These are phyloP conservation scores for Danionella cerebrum DNA, from an alignment of 2,113 vertebrate species.

Conservation along the genomic window DNA sequence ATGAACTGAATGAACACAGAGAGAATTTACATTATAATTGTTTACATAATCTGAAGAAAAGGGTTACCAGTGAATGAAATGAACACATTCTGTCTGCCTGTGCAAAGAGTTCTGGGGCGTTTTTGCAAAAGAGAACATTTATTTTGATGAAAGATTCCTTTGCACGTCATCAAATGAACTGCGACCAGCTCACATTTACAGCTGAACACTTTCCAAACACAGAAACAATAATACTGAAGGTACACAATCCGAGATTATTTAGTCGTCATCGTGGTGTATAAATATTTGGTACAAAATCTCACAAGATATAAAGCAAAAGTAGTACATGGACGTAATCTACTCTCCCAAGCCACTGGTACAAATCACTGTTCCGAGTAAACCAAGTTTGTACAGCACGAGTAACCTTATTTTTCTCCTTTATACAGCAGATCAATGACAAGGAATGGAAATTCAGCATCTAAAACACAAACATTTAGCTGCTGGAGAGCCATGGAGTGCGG, in stretches of 20 bases:
- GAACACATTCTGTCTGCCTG: no score
- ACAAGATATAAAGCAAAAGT: slow-evolving; percentile 79
- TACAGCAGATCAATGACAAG: slow-evolving; percentile 40
- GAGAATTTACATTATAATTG: no score
- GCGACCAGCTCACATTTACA: slow-evolving; percentile 44
- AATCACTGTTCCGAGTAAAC: slow-evolving; percentile 59
- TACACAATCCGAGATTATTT: slow-evolving; percentile 49
- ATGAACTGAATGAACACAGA: no score
- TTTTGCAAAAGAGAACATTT: slow-evolving; percentile 58
- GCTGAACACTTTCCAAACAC: slow-evolving; percentile 52
- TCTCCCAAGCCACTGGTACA: slow-evolving; percentile 68
- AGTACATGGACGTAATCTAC: slow-evolving; percentile 58
- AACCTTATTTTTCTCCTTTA: slow-evolving; percentile 12
- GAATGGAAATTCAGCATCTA: slow-evolving; percentile 26
- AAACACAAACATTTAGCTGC: slow-evolving; percentile 37
- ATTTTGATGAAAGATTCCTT: slow-evolving; percentile 59
- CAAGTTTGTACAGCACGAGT: slow-evolving; percentile 42
- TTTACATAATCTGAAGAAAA: no score
- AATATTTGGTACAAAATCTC: slow-evolving; percentile 89
- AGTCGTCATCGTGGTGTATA: slow-evolving; percentile 72
- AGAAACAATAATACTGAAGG: slow-evolving; percentile 46
- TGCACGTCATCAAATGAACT: slow-evolving; percentile 47
- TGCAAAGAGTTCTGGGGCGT: background rate
- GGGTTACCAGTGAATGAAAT: no score
- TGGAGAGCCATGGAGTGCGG: background rate